These are phyloP conservation scores for Betta splendens DNA, from an alignment of 2,797 vertebrate genomes.

Conservation along the genomic window DNA sequence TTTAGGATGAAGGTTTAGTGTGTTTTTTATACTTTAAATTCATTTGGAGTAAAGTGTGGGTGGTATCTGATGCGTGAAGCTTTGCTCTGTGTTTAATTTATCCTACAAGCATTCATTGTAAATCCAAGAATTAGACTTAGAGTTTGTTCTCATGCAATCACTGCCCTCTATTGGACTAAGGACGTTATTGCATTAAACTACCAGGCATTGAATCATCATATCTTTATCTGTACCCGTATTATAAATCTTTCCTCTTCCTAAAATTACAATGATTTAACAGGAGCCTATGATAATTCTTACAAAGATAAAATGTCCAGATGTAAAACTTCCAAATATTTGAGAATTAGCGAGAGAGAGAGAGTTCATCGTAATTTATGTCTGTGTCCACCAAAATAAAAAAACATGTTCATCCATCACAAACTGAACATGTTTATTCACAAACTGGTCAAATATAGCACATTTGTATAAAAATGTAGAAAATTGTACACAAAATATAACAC, in stretches of 20 bases:
- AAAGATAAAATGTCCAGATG: not conserved
- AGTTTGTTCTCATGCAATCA: conserved; percentile 41
- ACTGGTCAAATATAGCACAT: conserved; percentile 87
- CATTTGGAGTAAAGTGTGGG: conserved; percentile 1
- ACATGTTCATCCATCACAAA: conserved; percentile 76
- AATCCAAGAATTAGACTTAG: conserved; percentile 12
- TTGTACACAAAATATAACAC: conserved; percentile 87
- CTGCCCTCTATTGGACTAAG: conserved; percentile 66
- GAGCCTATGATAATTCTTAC: not conserved
- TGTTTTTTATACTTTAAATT: conserved; percentile 16
- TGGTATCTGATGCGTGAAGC: conserved; percentile 2
- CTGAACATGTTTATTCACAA: conserved; percentile 85
- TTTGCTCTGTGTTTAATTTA: not conserved
- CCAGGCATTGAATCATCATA: not conserved
- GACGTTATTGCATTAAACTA: conserved; percentile 29
- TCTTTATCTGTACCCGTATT: not conserved
- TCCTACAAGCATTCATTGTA: conserved; percentile 5
- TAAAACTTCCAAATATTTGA: not conserved
- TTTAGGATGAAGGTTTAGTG: conserved; percentile 14
- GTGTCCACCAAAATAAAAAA: conserved; percentile 22
- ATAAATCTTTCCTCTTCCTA: not conserved
- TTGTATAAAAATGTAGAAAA: conserved; percentile 89
- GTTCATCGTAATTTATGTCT: not conserved
- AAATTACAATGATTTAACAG: not conserved
- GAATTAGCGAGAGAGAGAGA: not conserved